phyloP scores from a whole-genome alignment of 2,888 invertebrate species.

The Lingula anatina region DNA sequence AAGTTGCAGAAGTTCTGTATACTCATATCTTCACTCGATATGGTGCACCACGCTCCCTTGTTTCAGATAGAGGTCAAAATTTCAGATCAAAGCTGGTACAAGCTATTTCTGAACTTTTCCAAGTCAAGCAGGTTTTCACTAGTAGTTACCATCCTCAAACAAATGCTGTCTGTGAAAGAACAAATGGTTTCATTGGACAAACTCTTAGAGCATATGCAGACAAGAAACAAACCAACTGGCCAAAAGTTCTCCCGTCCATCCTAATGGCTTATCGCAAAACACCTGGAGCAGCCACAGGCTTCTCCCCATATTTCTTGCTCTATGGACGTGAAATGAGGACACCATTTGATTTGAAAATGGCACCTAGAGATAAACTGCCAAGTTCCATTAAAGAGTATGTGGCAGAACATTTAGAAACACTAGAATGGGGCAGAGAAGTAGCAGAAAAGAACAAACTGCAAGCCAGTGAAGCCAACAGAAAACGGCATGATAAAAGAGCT shows the following conservation, averaged over 20 bases:
- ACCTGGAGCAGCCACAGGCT: conserved; percentile 10
- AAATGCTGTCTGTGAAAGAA: conserved; percentile 12
- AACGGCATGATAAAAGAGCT: conserved; percentile 4
- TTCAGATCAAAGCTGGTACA: conserved; percentile 16
- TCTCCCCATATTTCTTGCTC: conserved; percentile 10
- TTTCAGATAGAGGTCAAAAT: conserved; percentile 14
- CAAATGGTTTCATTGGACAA: conserved; percentile 11
- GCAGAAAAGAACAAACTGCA: conserved; percentile 3
- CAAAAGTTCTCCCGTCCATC: conserved; percentile 9
- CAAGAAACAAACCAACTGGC: conserved; percentile 14
- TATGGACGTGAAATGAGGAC: conserved; percentile 11
- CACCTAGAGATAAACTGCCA: conserved; percentile 7
- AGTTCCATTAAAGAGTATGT: conserved; percentile 3
- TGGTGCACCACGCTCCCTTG: conserved; percentile 13
- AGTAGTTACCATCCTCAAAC: conserved; percentile 16
- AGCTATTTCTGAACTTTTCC: conserved; percentile 15
- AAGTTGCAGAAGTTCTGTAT: conserved; percentile 14
- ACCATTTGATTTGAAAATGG: conserved; percentile 10
- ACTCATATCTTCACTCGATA: conserved; percentile 13
- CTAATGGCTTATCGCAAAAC: conserved; percentile 17
- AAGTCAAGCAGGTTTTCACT: conserved; percentile 12
- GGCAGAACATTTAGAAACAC: conserved; percentile 5
- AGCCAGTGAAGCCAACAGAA: conserved; percentile 3
- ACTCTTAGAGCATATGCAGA: conserved; percentile 9
- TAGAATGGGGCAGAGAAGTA: conserved; percentile 7